phyloP scores from a whole-genome alignment of 2,888 invertebrate species.

The Zygogramma bicolorata region DNA sequence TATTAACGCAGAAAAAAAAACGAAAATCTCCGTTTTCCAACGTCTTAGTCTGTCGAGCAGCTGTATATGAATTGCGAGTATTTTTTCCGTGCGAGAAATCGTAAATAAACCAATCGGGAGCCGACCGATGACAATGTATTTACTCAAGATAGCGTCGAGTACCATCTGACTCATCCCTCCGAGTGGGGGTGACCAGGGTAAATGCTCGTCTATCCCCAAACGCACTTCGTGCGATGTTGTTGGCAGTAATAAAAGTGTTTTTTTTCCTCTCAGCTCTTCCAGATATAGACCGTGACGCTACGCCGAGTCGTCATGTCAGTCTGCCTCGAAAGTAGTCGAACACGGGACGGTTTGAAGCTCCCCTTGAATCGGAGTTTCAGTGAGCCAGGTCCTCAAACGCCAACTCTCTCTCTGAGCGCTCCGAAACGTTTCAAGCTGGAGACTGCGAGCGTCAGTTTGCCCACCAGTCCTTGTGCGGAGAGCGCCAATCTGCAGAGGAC shows the following conservation, averaged over 20 bases:
- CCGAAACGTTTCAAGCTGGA: conserved; percentile 69
- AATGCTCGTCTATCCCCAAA: not conserved
- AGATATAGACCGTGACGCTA: conserved; percentile 64
- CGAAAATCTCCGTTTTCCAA: not conserved
- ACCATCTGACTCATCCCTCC: not conserved
- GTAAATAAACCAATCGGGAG: conserved; percentile 3
- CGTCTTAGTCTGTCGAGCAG: not conserved
- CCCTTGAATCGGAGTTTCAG: conserved; percentile 71
- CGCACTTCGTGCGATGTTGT: conserved; percentile 21
- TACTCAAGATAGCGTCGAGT: conserved; percentile 1
- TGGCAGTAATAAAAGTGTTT: conserved; percentile 37
- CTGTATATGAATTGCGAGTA: not conserved
- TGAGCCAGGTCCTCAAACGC: conserved; percentile 69
- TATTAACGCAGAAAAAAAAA: too few species aligned
- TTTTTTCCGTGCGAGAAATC: not conserved
- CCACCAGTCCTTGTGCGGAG: conserved; percentile 71
- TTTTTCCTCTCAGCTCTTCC: conserved; percentile 62
- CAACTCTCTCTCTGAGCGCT: conserved; percentile 61
- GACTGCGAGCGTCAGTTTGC: conserved; percentile 64
- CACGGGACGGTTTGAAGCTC: conserved; percentile 71
- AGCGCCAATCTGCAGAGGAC: conserved; percentile 69
- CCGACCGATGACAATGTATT: not conserved
- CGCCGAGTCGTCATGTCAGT: conserved; percentile 66
- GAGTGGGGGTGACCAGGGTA: conserved; percentile 13
- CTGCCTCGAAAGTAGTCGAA: conserved; percentile 68